These are phyloP conservation scores for Cylas formicarius DNA, from an alignment of 1,140 invertebrate genomes.

Conservation along the genomic window DNA sequence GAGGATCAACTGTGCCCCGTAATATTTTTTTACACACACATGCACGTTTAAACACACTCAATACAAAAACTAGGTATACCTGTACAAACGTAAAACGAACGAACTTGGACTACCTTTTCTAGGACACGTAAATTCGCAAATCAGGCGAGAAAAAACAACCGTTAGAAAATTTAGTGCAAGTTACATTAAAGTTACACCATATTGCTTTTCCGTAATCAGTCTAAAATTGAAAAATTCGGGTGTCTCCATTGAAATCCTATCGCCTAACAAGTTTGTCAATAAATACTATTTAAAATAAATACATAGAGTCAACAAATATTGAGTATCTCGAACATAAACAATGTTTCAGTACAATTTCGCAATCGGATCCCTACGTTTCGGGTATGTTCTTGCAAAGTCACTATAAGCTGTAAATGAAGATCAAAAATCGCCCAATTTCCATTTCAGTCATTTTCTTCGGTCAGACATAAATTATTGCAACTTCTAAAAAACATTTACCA, in stretches of 20 bases:
- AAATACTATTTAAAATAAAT: constrained; percentile 32
- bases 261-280: constrained; percentile 25
- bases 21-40: neutral
- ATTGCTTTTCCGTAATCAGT: constrained; percentile 32
- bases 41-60: constrained; percentile 11
- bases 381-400: constrained; percentile 17
- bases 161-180: constrained; percentile 20
- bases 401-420: no score
- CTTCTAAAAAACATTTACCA: neutral
- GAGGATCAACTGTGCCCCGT: neutral
- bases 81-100: constrained; percentile 12
- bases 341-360: constrained; percentile 23
- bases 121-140: constrained; percentile 25
- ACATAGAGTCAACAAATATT: constrained; percentile 23
- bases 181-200: constrained; percentile 22
- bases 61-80: constrained; percentile 17
- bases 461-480: constrained; percentile 1
- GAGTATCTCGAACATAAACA: constrained; percentile 28
- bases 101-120: constrained; percentile 11
- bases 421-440: constrained; percentile 10
- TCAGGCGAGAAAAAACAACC: constrained; percentile 11
- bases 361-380: constrained; percentile 8
- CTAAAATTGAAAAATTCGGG: constrained; percentile 31
- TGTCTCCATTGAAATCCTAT: constrained; percentile 27
- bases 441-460: neutral